Base-by-base conservation (phyloP, 1,140 invertebrate species). In the Dendroctonus ponderosae region DNA sequence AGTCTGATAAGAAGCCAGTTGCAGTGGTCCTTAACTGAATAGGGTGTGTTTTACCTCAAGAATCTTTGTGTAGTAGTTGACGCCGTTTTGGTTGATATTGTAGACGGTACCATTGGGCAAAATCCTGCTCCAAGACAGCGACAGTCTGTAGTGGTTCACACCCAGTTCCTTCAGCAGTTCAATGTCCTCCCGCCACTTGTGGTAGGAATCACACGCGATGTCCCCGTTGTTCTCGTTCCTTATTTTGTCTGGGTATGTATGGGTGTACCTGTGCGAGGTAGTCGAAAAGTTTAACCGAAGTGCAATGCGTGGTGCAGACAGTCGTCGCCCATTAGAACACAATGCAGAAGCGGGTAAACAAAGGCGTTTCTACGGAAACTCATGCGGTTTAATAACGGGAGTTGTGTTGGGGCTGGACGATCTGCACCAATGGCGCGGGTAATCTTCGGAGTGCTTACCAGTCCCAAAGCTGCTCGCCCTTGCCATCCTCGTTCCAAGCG, bases 1-100 rank as follows among this genome's bases (percentile, higher is more conserved):
- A 62, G 83, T 82, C 72, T 87, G 43, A 14, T 58, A 14, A 37
- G 14, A 42, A 58, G n/a, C 5, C 42, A 42, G 2, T n/a, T 42
- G 41, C 5, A 12, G 42, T 9, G 12, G 39, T 58, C n/a, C 42
- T 26, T 52, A 26, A n/a, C 9, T 15, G 1, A 2, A 12, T n/a
- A 3, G 8, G 15, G 9, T 2, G 15, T n/a, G 9, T 57, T 11
- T 48, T 54, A 61, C 66, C 58, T 61, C 77, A 7, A 89, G 82
- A 0, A 89, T 73, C 38, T 83, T 81, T 62, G 86, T 84, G 74
- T 89, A 89, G 72, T 88, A 89, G 4, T 81, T 74, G 5, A 86
- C 71, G n/a, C 86, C 87, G 58, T 83, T 81, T 40, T 81, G 78
- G 71, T 88, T 88, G 0, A 87, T 71, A 11, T 79, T 67, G 67